Evolutionary conservation across 1,140 invertebrate genomes (phyloP).

Genomic region (Mya arenaria): DNA sequence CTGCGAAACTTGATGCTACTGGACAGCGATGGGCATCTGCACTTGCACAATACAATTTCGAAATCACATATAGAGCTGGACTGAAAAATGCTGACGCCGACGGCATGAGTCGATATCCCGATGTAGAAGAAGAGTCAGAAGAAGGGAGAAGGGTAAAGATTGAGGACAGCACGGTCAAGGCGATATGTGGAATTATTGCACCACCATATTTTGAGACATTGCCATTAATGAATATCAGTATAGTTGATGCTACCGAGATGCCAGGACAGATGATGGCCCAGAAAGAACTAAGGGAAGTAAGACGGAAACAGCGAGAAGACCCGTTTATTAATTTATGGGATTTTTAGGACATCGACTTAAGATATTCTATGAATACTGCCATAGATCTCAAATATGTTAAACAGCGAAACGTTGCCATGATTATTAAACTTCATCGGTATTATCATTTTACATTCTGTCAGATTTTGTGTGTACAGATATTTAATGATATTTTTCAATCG

Average conservation of each 20-base stretch:
- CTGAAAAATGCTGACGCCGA: slow-evolving; percentile 41
- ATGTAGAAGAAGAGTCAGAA: background rate
- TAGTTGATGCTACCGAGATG: slow-evolving; percentile 21
- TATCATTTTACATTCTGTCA: too few species aligned
- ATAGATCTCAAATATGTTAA: too few species aligned
- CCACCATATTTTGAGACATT: background rate
- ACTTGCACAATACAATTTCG: slow-evolving; percentile 22
- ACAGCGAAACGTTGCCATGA: too few species aligned
- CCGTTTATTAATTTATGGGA: slow-evolving; percentile 8
- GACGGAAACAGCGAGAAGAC: slow-evolving; percentile 13
- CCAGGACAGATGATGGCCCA: slow-evolving; percentile 1
- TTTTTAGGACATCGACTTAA: too few species aligned
- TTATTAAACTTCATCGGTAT: too few species aligned
- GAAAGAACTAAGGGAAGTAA: slow-evolving; percentile 1
- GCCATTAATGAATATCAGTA: background rate
- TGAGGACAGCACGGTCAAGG: slow-evolving; percentile 4
- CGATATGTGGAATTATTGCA: background rate
- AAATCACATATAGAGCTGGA: slow-evolving; percentile 31
- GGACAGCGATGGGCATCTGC: slow-evolving; percentile 32
- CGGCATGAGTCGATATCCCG: slow-evolving; percentile 1
- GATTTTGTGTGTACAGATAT: too few species aligned
- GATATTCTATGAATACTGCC: too few species aligned
- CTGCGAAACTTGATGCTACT: slow-evolving; percentile 42
- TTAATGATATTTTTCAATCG: too few species aligned
- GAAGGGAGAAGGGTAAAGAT: background rate